Conservation (phyloP, 1,140 invertebrate species). For the Latrodectus geometricus region DNA sequence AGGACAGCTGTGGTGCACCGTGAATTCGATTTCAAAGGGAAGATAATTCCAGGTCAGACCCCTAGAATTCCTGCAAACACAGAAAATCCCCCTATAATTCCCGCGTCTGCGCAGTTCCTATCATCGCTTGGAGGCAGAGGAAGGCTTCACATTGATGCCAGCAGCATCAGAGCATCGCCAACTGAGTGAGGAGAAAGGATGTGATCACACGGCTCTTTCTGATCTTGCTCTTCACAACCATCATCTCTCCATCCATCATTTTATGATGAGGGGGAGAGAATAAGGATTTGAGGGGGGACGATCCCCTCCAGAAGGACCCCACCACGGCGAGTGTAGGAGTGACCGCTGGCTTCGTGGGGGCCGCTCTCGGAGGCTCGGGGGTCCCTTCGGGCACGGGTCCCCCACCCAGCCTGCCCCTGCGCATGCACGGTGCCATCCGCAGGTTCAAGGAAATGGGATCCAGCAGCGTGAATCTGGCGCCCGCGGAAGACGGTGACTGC, state of each 20-base stretch:
- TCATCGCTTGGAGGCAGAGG: too few relatives aligned
- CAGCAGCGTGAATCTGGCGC: constrained; percentile 38
- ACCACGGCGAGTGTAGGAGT: constrained; percentile 53
- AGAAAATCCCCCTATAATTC: too few relatives aligned
- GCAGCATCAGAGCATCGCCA: too few relatives aligned
- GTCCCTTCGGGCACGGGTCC: constrained; percentile 46
- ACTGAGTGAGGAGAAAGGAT: too few relatives aligned
- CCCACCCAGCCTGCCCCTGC: constrained; percentile 40
- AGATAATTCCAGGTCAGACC: too few relatives aligned
- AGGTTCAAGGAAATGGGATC: constrained; percentile 60
- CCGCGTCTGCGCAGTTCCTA: too few relatives aligned
- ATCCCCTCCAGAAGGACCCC: background rate
- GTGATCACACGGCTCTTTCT: too few relatives aligned
- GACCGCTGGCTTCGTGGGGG: constrained; percentile 60
- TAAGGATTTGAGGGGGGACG: too few relatives aligned
- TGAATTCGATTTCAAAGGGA: too few relatives aligned
- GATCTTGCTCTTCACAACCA: background rate
- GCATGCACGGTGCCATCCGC: constrained; percentile 58
- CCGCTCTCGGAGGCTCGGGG: constrained; percentile 46
- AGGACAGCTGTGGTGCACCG: too few relatives aligned
- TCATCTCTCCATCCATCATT: background rate
- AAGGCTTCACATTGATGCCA: too few relatives aligned
- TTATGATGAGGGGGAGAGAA: background rate
- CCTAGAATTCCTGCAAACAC: too few relatives aligned
- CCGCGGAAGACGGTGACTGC: constrained; percentile 29